Conservation (phyloP, 2,113 vertebrate genomes). For the Daubentonia madagascariensis region DNA sequence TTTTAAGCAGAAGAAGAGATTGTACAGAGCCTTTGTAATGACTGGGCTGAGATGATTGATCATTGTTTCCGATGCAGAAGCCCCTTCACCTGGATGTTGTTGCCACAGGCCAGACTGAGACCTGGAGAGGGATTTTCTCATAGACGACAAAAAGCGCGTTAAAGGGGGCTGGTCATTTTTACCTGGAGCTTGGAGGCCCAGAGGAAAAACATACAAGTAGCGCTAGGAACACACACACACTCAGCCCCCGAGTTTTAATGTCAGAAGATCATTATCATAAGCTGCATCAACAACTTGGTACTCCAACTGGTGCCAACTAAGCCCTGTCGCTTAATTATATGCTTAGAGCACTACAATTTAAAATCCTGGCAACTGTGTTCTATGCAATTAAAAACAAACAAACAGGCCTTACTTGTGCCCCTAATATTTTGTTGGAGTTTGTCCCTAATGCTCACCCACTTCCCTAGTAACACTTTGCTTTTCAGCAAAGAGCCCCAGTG, state of each 20-base stretch:
- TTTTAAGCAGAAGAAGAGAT: neutral
- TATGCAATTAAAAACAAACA: conserved; percentile 51
- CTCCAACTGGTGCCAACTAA: conserved; percentile 28
- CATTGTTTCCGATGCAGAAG: neutral
- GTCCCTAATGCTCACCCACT: neutral
- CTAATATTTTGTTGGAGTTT: neutral
- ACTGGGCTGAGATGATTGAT: neutral
- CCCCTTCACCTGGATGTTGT: neutral
- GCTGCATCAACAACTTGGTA: neutral
- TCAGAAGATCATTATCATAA: conserved; percentile 19
- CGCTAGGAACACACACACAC: neutral
- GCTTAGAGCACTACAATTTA: conserved; percentile 48
- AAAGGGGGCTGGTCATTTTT: neutral
- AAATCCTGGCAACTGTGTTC: conserved; percentile 47
- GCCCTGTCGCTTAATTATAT: conserved; percentile 41
- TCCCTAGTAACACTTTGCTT: neutral
- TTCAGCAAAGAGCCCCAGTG: neutral
- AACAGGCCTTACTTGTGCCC: neutral
- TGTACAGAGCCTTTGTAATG: fast-evolving
- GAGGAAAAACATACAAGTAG: neutral
- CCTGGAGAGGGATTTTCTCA: neutral
- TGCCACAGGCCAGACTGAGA: neutral
- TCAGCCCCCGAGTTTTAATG: conserved; percentile 38
- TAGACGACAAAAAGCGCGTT: neutral
- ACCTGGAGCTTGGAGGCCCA: neutral